Conservation (phyloP, 2,888 invertebrate genomes). For the Calameuta pallipes region DNA sequence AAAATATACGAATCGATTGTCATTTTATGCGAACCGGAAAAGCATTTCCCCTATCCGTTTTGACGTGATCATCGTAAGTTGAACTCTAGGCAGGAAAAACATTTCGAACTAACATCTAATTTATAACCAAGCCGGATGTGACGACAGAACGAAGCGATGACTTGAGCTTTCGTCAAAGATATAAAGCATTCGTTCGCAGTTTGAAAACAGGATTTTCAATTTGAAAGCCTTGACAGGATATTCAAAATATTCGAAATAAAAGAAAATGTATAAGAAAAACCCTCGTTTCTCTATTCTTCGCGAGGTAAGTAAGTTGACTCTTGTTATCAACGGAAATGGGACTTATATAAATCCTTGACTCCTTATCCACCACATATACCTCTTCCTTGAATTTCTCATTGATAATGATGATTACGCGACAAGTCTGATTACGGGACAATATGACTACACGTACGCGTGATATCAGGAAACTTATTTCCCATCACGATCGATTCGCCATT, state of each 20-base stretch:
- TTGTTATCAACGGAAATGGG: conserved; percentile 1
- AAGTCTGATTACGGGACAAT: neutral
- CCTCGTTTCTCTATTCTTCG: neutral
- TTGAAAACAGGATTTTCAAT: neutral
- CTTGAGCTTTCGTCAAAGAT: neutral
- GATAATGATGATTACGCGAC: neutral
- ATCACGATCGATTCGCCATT: neutral
- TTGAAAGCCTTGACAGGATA: neutral
- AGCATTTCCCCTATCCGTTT: neutral
- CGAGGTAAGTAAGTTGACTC: neutral
- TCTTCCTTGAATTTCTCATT: neutral
- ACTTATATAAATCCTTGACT: neutral
- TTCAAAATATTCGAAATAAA: neutral
- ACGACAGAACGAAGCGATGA: neutral
- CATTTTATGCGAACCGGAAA: conserved; percentile 1
- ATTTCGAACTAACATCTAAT: neutral
- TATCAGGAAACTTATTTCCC: neutral
- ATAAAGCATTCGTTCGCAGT: neutral
- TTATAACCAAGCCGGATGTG: neutral
- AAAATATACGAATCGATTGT: conserved; percentile 6
- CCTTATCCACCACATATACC: neutral
- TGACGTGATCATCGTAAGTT: neutral
- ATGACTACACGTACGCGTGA: neutral
- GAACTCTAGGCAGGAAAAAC: neutral
- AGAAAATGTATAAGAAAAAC: neutral